Evolutionary conservation across 2,888 invertebrate genomes (phyloP), one percentile per base, ranked within the genome.

Genomic region (Laspeyria flexula): DNA sequence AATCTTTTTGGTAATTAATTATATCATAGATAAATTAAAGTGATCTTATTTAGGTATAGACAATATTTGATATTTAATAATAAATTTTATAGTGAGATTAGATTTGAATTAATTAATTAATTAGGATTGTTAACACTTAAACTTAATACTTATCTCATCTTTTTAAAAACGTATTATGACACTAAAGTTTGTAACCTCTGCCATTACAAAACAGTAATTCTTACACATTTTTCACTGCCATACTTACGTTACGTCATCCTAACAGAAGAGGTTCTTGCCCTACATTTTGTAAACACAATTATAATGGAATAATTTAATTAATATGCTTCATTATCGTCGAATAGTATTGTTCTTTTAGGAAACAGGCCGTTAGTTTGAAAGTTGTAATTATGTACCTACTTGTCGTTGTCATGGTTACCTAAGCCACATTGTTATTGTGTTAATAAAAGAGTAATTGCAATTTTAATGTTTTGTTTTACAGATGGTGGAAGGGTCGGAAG

Each of bases 231-330:
- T 45, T 40, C 25, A 21, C 38, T 41, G 18, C 11, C 38, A 33
- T 39, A 46, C 43, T 54, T 48, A 53, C 13, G 11, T 65, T 51
- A 43, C 16, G 5, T 39, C 64, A 55, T 11, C 0, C n/a, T 13
- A 21, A 15, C 30, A 11, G 31, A 13, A 3, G 18, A 38, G 49
- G 10, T 49, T 43, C 27, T 37, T 53, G 45, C 43, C 48, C 23
- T 18, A 30, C 44, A 4, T 45, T 23, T 9, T 38, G 43, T 39
- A 47, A 55, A 40, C 11, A 42, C 41, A 43, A 54, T 34, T 21
- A 38, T 27, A n/a, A 11, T 33, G 33, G 27, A 12, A 41, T 52
- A 47, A 59, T 65, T 59, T 43, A 55, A 38, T 13, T 35, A 37
- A 27, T 54, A 21, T 18, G 38, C 10, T 11, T 54, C 18, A 55